Evolutionary conservation across 64 coral and sea anemone species (phyloP), one percentile per base, ranked within the genome.

Genomic region (Platygyra sinensis): DNA sequence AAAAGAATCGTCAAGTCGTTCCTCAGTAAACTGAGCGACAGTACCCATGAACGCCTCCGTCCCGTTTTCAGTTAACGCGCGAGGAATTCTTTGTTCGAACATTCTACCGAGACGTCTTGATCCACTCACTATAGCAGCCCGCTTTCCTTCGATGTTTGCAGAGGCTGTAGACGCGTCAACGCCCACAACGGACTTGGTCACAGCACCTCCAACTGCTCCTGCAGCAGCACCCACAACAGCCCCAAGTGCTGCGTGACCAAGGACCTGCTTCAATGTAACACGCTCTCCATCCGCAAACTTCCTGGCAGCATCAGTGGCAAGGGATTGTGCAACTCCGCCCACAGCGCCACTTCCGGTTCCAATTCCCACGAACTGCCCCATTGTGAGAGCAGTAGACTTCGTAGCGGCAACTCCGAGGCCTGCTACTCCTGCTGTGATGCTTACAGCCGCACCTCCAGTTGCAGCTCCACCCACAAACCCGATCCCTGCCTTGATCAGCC

Each of bases 1-100:
- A 2, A 80, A 63, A 25, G 87, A 87, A 77, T 94, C 93, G 46
- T 94, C 83, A 2, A 77, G 61, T 17, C 93, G 74, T 25, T 94
- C 93, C 62, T 94, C 88, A 2, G 36, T 18, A 30, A 87, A 54
- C 6, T 86, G 60, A 33, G 51, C 9, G 14, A 72, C 32, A 1
- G 30, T 20, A 16, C 74, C 74, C 42, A 94, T 12, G 11, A 94
- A 30, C 10, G 62, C 81, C 50, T 86, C 72, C 15, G 88, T 49
- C 32, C 88, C 64, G 24, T 27, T 29, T 60, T 86, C 93, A 11
- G 80, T 87, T 36, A 90, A 1, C 18, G 60, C n/a, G 60, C 67
- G 20, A 19, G 72, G 19, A 22, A 94, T 10, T 15, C 8, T n/a
- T 20, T 31, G 42, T 16, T 62, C 74, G 13, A 94, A 3, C 16